Conservation (phyloP, 2,113 vertebrate species). For the Bos indicus region DNA sequence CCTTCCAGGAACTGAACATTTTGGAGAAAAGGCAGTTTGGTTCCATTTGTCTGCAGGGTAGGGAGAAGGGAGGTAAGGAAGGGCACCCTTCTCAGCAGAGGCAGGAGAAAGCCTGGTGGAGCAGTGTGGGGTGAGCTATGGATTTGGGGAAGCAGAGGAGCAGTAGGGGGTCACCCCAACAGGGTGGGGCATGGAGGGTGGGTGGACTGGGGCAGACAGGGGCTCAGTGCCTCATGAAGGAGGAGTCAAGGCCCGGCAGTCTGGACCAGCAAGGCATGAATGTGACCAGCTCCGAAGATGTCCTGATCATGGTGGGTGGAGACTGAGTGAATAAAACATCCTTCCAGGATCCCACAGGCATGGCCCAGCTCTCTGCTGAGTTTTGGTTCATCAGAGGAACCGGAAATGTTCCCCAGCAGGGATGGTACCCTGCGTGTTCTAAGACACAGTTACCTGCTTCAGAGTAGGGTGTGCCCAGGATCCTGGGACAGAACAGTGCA, state of each 20-base stretch:
- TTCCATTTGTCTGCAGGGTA: neutral
- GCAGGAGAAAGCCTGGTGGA: neutral
- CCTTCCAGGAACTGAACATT: neutral
- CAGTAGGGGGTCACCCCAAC: neutral
- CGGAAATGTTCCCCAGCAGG: neutral
- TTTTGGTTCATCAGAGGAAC: neutral
- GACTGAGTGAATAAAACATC: neutral
- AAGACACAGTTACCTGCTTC: neutral
- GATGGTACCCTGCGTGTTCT: neutral
- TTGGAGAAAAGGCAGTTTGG: neutral
- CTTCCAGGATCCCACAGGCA: neutral
- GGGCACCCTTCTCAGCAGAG: neutral
- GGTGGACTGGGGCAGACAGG: neutral
- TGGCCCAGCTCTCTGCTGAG: rapidly evolving
- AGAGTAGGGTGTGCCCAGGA: neutral
- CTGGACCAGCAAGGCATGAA: neutral
- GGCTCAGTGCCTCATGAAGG: neutral
- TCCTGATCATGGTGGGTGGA: neutral
- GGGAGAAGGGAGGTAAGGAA: neutral
- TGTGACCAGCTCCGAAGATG: neutral
- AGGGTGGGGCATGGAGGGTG: rapidly evolving
- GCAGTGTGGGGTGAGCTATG: neutral
- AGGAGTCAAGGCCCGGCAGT: neutral
- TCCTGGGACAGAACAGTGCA: neutral
- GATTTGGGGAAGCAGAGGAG: neutral